Conservation (phyloP, 2,888 invertebrate species). For the Timema podura region DNA sequence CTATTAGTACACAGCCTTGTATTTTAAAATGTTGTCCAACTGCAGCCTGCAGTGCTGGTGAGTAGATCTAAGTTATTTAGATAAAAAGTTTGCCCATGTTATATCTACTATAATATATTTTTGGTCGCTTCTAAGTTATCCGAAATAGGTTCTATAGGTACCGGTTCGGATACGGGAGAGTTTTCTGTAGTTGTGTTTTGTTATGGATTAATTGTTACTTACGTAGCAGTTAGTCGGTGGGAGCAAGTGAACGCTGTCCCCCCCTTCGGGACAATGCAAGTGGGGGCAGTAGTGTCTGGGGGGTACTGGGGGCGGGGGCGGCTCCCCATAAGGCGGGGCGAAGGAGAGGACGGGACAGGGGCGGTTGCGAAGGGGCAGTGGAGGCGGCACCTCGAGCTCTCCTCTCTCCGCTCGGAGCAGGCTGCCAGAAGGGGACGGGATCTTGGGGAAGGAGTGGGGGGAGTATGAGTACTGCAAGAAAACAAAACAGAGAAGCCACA, state of each 20-base stretch:
- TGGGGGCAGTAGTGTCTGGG: conserved; percentile 43
- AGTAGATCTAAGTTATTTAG: too few relatives aligned
- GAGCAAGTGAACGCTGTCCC: conserved; percentile 27
- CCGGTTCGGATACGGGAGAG: too few relatives aligned
- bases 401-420: conserved; percentile 4
- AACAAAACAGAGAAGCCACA: conserved; percentile 28
- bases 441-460: conserved; percentile 29
- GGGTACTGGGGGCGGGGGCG: conserved; percentile 53
- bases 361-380: conserved; percentile 36
- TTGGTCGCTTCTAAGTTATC: too few relatives aligned
- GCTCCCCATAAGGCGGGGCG: conserved; percentile 26
- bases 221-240: conserved; percentile 44
- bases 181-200: not conserved
- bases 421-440: conserved; percentile 11
- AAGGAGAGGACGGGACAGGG: conserved; percentile 31
- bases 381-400: conserved; percentile 35
- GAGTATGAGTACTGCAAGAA: conserved; percentile 32
- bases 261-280: conserved; percentile 40
- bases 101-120: too few relatives aligned
- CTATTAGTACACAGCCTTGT: too few relatives aligned
- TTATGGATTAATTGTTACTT: conserved; percentile 41
- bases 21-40: too few relatives aligned
- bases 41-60: too few relatives aligned
- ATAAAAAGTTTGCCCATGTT: too few relatives aligned
- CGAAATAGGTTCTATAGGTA: too few relatives aligned